phyloP scores from a whole-genome alignment of 2,797 vertebrate species.

The Epinephelus awoara region DNA sequence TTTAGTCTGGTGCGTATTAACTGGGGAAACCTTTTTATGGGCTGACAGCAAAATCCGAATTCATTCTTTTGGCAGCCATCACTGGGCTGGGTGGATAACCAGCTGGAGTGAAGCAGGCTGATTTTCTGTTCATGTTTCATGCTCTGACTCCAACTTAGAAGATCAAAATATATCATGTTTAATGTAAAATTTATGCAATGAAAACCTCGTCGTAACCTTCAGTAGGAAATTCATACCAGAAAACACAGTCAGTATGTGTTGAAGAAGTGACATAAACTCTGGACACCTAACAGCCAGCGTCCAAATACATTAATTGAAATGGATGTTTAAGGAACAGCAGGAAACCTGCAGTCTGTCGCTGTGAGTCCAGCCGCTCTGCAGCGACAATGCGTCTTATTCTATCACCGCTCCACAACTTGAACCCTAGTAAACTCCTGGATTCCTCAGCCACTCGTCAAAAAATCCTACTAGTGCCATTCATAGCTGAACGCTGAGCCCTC shows the following conservation, averaged over 20 bases:
- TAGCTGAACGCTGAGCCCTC: not conserved
- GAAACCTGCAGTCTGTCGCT: conserved; percentile 12
- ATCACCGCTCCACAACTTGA: conserved; percentile 56
- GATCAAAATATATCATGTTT: not conserved
- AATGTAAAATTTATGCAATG: not conserved
- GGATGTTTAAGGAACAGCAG: conserved; percentile 4
- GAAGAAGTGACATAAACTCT: not conserved
- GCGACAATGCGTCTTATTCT: conserved; percentile 39
- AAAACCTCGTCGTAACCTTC: not conserved
- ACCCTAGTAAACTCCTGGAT: conserved; percentile 81
- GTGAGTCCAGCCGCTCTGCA: not conserved
- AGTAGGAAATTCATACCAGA: not conserved
- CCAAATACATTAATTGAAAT: not conserved
- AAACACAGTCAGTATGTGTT: not conserved
- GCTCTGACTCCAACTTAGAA: not conserved
- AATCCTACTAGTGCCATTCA: conserved; percentile 6
- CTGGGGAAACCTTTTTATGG: not conserved
- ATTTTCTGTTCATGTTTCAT: not conserved
- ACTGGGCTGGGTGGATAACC: not conserved
- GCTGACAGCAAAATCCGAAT: not conserved
- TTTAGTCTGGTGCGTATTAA: not conserved
- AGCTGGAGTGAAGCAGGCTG: not conserved
- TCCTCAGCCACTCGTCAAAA: conserved; percentile 65
- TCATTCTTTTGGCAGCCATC: not conserved
- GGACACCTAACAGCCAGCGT: not conserved